Evolutionary conservation across 1,140 invertebrate genomes (phyloP), one percentile per base, ranked within the genome.

Genomic region (Drosophila nigromelanica): DNA sequence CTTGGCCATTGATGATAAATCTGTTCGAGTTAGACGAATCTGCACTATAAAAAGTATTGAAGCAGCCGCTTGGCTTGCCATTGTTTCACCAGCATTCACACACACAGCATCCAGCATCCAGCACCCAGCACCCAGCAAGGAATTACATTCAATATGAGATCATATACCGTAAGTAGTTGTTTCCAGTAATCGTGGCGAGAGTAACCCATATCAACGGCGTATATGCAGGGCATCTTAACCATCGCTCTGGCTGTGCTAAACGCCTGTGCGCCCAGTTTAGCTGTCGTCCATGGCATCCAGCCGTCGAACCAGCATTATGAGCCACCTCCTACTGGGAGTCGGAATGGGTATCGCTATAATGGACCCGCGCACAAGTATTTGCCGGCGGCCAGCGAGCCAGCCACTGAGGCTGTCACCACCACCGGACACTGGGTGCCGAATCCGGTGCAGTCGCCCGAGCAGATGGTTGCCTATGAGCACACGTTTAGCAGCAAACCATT

Each of bases 311-410:
- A 14, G 12, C 42, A 8, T 2, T 61, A 35, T 11, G 54, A 51
- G 8, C 11, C 50, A 35, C 1, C 39, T 15, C 1, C 39, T 15
- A 4, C 8, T 10, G 24, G 42, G 12, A 78, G 86, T 60, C 7
- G 48, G 4, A 60, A 76, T 43, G 82, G 83, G 21, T 87, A 87
- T 54, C 83, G 82, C 3, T 87, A 87, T 5, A 89, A 87, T 48
- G 82, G 83, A 7, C 82, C 82, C 0, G 78, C 82, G 1, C 82
- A 87, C 43, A 87, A 87, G 6, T 87, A 87, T 45, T 40, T 87
- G 62, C 82, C 82, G 0, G 72, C 64, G 0, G 75, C 86, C 21
- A 72, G 58, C 24, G 30, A 75, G 3, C 48, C 64, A 1, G 39
- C 55, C 40, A 72, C 61, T 6, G 72, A 71, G 47, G 51, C 66